Percentiles rank a stretch among this genome's conserved stretches.
Conservation (phyloP, 2,113 vertebrate species). For the Pyxicephalus adspersus region DNA sequence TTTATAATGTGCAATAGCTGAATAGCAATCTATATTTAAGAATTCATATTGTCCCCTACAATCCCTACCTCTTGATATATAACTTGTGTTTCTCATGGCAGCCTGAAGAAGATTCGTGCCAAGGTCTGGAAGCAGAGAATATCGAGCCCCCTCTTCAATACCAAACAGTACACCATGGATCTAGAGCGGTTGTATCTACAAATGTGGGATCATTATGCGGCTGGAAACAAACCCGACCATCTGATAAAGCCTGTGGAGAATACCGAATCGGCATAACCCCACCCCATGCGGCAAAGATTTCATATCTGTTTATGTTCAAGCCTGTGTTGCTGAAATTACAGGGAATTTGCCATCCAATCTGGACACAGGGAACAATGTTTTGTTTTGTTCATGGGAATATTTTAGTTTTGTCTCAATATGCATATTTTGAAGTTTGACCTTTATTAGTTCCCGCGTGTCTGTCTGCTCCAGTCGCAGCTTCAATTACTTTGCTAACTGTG, state of each 20-base stretch:
- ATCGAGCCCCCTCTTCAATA: conserved; percentile 97
- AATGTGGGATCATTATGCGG: conserved; percentile 95
- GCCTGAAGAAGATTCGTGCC: conserved; percentile 93
- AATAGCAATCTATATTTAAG: no score
- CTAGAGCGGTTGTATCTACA: conserved; percentile 93
- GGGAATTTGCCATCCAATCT: conserved; percentile 67
- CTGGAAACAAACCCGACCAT: conserved; percentile 90
- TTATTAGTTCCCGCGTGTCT: conserved; percentile 73
- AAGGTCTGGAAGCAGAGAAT: conserved; percentile 98
- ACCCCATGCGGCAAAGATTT: conserved; percentile 62
- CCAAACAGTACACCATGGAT: conserved; percentile 94
- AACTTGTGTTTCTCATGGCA: conserved; percentile 57
- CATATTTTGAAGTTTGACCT: conserved; percentile 68
- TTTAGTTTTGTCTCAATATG: conserved; percentile 64
- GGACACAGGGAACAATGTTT: conserved; percentile 62
- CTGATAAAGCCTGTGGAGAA: conserved; percentile 85
- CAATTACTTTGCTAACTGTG: conserved; percentile 66
- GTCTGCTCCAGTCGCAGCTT: conserved; percentile 70
- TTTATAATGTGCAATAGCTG: no score
- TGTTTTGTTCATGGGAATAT: conserved; percentile 63
- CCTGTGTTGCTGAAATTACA: conserved; percentile 56
- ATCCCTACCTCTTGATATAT: not conserved
- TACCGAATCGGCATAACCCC: conserved; percentile 83
- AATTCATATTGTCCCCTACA: no score
- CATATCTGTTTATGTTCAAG: conserved; percentile 15